Percentiles rank a stretch among this genome's conserved stretches.
These are phyloP conservation scores for Furnarius figulus DNA, from an alignment of 2,113 vertebrate genomes.

Conservation along the genomic window DNA sequence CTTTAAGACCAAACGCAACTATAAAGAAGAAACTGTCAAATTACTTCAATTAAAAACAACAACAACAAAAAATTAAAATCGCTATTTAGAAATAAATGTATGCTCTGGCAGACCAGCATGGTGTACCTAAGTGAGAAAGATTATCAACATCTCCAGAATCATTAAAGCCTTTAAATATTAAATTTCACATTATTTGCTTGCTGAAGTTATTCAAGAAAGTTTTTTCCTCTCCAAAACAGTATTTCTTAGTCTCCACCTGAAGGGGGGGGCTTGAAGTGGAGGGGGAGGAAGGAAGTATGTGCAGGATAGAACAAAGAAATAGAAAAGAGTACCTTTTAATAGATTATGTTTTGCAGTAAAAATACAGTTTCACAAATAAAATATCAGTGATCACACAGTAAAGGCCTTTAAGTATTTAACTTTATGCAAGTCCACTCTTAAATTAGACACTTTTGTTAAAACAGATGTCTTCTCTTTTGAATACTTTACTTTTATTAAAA, in stretches of 20 bases:
- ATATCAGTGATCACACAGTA: background rate
- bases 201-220: background rate
- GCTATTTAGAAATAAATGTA: background rate
- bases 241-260: background rate
- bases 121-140: background rate
- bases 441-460: background rate
- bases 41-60: background rate
- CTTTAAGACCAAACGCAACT: background rate
- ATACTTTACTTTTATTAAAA: background rate
- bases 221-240: background rate
- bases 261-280: rapidly evolving
- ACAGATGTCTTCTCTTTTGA: background rate
- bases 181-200: background rate
- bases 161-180: background rate
- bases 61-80: background rate
- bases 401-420: background rate
- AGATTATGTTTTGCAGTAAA: background rate
- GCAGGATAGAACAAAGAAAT: background rate
- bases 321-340: background rate
- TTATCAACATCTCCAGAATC: background rate
- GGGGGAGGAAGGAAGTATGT: no score
- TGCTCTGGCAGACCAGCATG: background rate
- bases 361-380: background rate
- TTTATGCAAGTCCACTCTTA: background rate
- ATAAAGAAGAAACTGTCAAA: background rate